phyloP scores from a whole-genome alignment of 2,113 vertebrate genomes.

The Pyxicephalus adspersus region DNA sequence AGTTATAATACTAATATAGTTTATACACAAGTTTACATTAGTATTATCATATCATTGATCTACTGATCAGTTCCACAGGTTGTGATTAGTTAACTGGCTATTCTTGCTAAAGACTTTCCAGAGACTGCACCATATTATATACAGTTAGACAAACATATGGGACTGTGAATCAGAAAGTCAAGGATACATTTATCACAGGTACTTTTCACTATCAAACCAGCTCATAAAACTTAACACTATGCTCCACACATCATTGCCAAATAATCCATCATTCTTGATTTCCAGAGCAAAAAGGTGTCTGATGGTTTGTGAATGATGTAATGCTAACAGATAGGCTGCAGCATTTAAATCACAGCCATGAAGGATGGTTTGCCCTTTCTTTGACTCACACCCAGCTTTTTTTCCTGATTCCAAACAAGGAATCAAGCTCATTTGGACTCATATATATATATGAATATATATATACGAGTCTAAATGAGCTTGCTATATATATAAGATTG shows the following conservation, averaged over 20 bases:
- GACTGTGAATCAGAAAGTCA: neutral
- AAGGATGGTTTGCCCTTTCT: slow-evolving; percentile 31
- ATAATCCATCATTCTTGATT: neutral
- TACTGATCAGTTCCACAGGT: too few species aligned
- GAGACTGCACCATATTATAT: neutral
- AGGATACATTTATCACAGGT: neutral
- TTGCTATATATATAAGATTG: too few species aligned
- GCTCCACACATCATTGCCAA: slow-evolving; percentile 10
- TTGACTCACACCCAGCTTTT: slow-evolving; percentile 1
- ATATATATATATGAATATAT: too few species aligned
- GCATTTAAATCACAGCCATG: slow-evolving; percentile 21
- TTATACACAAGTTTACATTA: too few species aligned
- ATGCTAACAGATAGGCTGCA: slow-evolving; percentile 26
- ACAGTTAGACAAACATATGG: neutral
- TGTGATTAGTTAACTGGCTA: too few species aligned
- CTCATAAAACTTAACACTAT: neutral
- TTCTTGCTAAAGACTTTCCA: neutral
- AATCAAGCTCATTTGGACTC: too few species aligned
- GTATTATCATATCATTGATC: too few species aligned
- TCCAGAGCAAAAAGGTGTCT: slow-evolving; percentile 6
- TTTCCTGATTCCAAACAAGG: neutral
- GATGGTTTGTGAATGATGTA: slow-evolving; percentile 38
- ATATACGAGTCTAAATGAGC: too few species aligned
- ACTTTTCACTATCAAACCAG: slow-evolving; percentile 12
- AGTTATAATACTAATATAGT: too few species aligned